Evolutionary conservation across 2,113 vertebrate species (phyloP).

Genomic region (Clarias gariepinus): DNA sequence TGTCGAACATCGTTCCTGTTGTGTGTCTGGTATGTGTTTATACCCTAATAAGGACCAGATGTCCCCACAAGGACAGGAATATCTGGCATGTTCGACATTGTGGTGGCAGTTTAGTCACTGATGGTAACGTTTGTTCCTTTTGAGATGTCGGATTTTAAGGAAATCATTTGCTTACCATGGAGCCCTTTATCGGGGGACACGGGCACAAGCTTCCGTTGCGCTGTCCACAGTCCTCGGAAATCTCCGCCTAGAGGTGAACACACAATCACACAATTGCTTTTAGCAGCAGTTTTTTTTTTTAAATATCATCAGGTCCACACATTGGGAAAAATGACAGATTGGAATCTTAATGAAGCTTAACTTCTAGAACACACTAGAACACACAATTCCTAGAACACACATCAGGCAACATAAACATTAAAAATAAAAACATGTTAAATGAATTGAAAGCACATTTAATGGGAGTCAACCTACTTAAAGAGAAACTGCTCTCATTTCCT

Average conservation of each 20-base stretch:
- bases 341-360: neutral
- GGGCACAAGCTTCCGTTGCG: constrained; percentile 77
- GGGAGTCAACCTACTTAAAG: neutral
- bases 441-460: neutral
- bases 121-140: neutral
- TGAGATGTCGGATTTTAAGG: neutral
- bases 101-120: neutral
- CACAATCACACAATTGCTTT: constrained; percentile 25
- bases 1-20: neutral
- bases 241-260: constrained; percentile 62
- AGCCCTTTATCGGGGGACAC: constrained; percentile 82
- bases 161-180: constrained; percentile 69
- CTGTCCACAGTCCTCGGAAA: constrained; percentile 68
- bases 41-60: neutral
- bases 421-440: neutral
- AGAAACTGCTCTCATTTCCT: neutral
- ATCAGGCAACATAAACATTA: neutral
- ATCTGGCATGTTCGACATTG: neutral
- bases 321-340: neutral
- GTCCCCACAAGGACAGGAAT: neutral
- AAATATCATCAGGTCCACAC: neutral
- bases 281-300: neutral
- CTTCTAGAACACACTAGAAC: neutral
- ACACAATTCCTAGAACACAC: neutral
- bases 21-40: neutral